Percentiles rank a stretch among this genome's conserved stretches.
Evolutionary conservation across 2,888 invertebrate species (phyloP).

Genomic region (Furcula furcula): DNA sequence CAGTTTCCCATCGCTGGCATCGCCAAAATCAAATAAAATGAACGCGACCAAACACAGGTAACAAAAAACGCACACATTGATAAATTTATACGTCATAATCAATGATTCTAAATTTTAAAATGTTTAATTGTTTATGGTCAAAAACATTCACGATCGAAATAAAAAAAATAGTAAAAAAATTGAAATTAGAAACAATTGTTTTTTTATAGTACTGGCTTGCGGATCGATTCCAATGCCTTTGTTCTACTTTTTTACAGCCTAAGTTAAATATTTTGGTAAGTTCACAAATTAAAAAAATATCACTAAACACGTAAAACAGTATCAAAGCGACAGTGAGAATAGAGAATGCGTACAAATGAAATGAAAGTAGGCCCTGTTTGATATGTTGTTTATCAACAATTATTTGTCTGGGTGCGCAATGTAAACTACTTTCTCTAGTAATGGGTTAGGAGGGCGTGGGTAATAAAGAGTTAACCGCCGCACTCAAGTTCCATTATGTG

Average conservation of each 20-base stretch:
- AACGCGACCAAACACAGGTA: conserved; percentile 49
- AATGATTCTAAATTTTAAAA: background rate
- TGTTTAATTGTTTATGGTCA: background rate
- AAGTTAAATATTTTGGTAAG: too few species aligned
- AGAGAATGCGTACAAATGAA: conserved; percentile 16
- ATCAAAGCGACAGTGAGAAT: conserved; percentile 19
- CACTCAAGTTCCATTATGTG: too few species aligned
- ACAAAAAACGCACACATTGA: conserved; percentile 43
- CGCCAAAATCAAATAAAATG: conserved; percentile 43
- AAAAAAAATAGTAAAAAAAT: background rate
- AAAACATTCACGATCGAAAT: background rate
- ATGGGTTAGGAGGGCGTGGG: background rate
- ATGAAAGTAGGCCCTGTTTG: conserved; percentile 44
- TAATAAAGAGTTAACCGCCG: too few species aligned
- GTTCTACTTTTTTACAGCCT: too few species aligned
- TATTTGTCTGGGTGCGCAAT: conserved; percentile 16
- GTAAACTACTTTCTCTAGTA: conserved; percentile 23
- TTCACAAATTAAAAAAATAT: background rate
- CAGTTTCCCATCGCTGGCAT: conserved; percentile 37
- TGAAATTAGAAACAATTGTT: too few species aligned
- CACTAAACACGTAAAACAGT: background rate
- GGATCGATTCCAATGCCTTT: too few species aligned
- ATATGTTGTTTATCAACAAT: conserved; percentile 31
- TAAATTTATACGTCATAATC: conserved; percentile 37
- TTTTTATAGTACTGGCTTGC: too few species aligned